Percentiles rank a stretch among this genome's conserved stretches.
phyloP scores from a whole-genome alignment of 2,113 vertebrate genomes.

The Delphinus delphis region DNA sequence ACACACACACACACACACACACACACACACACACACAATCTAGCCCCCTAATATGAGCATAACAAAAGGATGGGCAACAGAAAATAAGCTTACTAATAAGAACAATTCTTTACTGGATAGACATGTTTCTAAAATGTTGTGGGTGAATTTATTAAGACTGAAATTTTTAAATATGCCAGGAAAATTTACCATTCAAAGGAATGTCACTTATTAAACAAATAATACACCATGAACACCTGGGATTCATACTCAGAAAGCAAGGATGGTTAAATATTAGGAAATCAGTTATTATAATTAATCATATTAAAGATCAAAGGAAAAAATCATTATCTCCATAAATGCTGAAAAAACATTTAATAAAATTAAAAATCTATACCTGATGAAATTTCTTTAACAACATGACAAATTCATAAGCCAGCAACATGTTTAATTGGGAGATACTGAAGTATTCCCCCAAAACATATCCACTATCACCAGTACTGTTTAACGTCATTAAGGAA shows the following conservation, averaged over 20 bases:
- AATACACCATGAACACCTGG: neutral
- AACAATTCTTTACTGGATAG: neutral
- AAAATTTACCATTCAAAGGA: neutral
- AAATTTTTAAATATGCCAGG: neutral
- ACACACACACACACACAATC: neutral
- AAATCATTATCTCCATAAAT: neutral
- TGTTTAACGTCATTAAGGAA: neutral
- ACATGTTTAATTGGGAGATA: neutral
- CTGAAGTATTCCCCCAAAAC: neutral
- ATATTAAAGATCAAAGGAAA: neutral
- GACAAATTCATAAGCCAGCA: neutral
- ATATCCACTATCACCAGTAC: neutral
- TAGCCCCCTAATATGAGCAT: neutral
- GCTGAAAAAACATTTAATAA: neutral
- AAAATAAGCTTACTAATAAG: neutral
- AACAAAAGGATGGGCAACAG: neutral
- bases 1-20: too few relatives aligned
- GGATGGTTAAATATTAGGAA: slow-evolving; percentile 5
- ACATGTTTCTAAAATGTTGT: neutral
- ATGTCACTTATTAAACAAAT: neutral
- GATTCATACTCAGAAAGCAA: slow-evolving; percentile 5
- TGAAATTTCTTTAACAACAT: neutral
- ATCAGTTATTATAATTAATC: neutral
- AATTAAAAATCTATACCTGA: neutral
- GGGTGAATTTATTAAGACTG: neutral